Evolutionary conservation across 2,797 vertebrate genomes (phyloP).

Genomic region (Onychomys leucogaster): DNA sequence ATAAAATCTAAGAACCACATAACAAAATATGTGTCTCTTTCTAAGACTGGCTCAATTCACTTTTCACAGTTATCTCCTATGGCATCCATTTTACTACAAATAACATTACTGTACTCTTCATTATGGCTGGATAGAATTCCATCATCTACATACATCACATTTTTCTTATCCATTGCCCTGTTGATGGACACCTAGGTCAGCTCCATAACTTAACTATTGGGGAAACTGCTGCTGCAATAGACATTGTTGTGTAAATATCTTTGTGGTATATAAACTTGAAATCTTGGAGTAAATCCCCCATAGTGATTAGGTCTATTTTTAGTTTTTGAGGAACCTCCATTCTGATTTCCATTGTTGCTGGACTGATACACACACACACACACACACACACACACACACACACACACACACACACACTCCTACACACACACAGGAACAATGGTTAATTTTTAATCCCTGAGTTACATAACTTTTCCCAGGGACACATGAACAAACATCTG

Average conservation of each 20-base stretch:
- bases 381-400: too few species aligned
- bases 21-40: not conserved
- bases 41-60: not conserved
- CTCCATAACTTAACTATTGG: not conserved
- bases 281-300: not conserved
- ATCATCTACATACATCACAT: not conserved
- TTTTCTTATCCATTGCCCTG: not conserved
- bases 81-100: not conserved
- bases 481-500: not conserved
- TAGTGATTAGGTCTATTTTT: not conserved
- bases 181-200: not conserved
- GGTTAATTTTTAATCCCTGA: conserved; percentile 32
- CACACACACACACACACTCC: not conserved
- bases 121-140: not conserved
- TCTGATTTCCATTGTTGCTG: not conserved
- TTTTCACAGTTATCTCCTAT: not conserved
- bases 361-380: not conserved
- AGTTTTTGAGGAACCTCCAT: not conserved
- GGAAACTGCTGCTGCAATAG: not conserved
- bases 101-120: not conserved
- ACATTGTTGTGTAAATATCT: not conserved
- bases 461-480: not conserved
- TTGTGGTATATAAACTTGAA: not conserved
- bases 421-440: not conserved
- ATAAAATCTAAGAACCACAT: not conserved